Evolutionary conservation across 2,113 vertebrate genomes (phyloP).

Genomic region (Dicentrarchus labrax): DNA sequence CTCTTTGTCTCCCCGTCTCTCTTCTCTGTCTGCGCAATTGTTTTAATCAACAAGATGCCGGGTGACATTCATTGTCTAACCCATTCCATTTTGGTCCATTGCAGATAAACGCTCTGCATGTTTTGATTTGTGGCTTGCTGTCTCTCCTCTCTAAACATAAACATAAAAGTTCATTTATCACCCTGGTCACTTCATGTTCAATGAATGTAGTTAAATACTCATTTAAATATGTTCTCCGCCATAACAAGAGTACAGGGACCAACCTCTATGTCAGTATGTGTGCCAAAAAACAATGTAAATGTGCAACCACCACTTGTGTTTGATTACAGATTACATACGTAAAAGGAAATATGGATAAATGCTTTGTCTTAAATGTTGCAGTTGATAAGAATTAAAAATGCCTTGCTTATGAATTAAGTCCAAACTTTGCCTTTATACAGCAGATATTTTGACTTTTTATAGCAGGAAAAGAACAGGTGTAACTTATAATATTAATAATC

Average conservation of each 20-base stretch:
- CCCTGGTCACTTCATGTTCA: conserved; percentile 56
- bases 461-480: not conserved
- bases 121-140: conserved; percentile 74
- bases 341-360: not conserved
- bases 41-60: conserved; percentile 78
- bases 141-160: conserved; percentile 68
- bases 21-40: conserved; percentile 39
- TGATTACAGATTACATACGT: not conserved
- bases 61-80: conserved; percentile 72
- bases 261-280: conserved; percentile 20
- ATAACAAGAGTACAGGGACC: conserved; percentile 39
- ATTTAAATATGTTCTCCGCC: conserved; percentile 78
- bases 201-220: conserved; percentile 77
- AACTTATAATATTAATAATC: not conserved
- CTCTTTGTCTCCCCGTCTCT: conserved; percentile 49
- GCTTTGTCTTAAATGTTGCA: not conserved
- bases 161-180: conserved; percentile 75
- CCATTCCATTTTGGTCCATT: conserved; percentile 54
- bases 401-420: not conserved
- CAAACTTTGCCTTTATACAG: not conserved
- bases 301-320: not conserved
- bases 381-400: not conserved
- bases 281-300: conserved; percentile 35
- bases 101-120: conserved; percentile 52
- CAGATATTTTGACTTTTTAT: not conserved